A percentile compares a stretch with the other conserved stretches of the same genome.
Evolutionary conservation across 2,888 invertebrate genomes (phyloP).

Genomic region (Lithophane ornitopus): DNA sequence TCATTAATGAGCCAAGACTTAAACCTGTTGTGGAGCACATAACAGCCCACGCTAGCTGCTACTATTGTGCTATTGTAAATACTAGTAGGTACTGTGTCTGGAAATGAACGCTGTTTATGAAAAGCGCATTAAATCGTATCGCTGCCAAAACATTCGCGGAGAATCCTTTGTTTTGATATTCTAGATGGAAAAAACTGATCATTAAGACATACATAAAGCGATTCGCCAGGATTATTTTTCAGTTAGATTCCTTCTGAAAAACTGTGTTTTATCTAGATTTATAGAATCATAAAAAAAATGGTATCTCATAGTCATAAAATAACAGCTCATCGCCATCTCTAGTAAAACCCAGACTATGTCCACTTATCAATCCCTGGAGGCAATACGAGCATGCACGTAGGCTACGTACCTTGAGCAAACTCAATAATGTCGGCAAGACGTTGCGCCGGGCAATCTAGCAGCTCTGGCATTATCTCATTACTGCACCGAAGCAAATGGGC

Average conservation of each 20-base stretch:
- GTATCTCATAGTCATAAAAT: background rate
- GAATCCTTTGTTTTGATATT: constrained; percentile 32
- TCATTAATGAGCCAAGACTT: constrained; percentile 34
- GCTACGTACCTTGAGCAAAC: constrained; percentile 8
- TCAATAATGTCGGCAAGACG: constrained; percentile 23
- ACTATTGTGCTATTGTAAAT: constrained; percentile 35
- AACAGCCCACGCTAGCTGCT: constrained; percentile 34
- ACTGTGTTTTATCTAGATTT: background rate
- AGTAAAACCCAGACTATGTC: background rate
- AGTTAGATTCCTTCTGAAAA: background rate
- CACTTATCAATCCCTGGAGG: background rate
- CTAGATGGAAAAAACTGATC: background rate
- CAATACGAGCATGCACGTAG: background rate
- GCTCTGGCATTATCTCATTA: constrained; percentile 43
- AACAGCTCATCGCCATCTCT: background rate
- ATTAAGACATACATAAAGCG: too few relatives aligned
- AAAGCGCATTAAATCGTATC: constrained; percentile 20
- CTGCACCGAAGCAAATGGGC: constrained; percentile 11
- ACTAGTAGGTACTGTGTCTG: constrained; percentile 30
- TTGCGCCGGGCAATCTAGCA: constrained; percentile 21
- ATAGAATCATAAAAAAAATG: too few relatives aligned
- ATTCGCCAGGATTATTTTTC: background rate
- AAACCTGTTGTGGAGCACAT: constrained; percentile 38
- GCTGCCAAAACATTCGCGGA: constrained; percentile 36
- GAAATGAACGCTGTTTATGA: constrained; percentile 34